Evolutionary conservation across 2,888 invertebrate species (phyloP).

Genomic region (Orthonevra nobilis): DNA sequence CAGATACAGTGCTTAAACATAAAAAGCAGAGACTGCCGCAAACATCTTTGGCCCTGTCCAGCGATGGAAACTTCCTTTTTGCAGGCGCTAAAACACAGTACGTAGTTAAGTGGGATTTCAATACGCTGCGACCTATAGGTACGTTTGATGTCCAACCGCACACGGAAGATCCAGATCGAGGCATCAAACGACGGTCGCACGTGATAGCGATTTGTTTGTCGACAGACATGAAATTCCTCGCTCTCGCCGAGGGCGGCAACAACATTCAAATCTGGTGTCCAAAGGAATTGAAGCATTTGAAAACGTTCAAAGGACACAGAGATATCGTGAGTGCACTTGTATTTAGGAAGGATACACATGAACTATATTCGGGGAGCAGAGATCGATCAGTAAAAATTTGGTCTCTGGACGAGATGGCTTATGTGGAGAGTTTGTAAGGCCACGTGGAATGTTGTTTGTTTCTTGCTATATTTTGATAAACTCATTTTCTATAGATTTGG

Average conservation of each 20-base stretch:
- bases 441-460: not conserved
- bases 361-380: conserved; percentile 89
- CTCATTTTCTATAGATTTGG: too few relatives aligned
- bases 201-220: conserved; percentile 87
- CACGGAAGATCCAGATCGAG: conserved; percentile 77
- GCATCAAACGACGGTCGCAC: conserved; percentile 76
- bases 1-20: conserved; percentile 83
- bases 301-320: conserved; percentile 91
- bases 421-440: conserved; percentile 92
- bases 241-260: conserved; percentile 85
- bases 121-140: conserved; percentile 84
- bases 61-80: conserved; percentile 87
- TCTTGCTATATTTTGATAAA: too few relatives aligned
- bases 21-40: conserved; percentile 89
- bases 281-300: conserved; percentile 86
- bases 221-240: conserved; percentile 90
- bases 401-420: conserved; percentile 97
- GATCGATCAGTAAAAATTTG: conserved; percentile 95
- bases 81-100: conserved; percentile 94
- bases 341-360: conserved; percentile 92
- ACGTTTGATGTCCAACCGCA: conserved; percentile 79
- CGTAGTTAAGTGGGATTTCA: conserved; percentile 91
- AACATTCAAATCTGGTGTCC: conserved; percentile 93
- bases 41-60: conserved; percentile 90
- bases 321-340: conserved; percentile 87